A percentile compares a stretch with the other conserved stretches of the same genome.
phyloP scores from a whole-genome alignment of 2,888 invertebrate species.

The Melieria omissa region DNA sequence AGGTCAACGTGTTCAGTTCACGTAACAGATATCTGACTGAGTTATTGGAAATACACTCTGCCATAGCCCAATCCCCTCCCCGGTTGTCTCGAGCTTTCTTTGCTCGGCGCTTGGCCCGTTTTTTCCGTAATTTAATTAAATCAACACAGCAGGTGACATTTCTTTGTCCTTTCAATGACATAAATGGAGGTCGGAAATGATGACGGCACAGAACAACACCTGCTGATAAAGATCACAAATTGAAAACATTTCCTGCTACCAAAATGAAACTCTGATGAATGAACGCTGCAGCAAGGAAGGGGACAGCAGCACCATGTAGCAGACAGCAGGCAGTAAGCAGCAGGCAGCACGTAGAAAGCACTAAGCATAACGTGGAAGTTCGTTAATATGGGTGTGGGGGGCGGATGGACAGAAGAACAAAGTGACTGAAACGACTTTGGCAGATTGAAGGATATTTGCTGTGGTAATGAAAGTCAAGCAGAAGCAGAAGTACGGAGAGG shows the following conservation, averaged over 20 bases:
- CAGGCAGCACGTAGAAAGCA: no score
- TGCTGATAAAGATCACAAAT: conserved; percentile 64
- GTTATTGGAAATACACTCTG: no score
- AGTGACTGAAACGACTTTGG: conserved; percentile 4
- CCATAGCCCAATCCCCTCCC: no score
- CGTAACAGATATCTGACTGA: no score
- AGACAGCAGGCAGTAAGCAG: not conserved
- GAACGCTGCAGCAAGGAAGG: conserved; percentile 11
- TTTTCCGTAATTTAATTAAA: conserved; percentile 59
- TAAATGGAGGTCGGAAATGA: conserved; percentile 24
- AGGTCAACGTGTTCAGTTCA: no score
- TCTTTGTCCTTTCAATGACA: conserved; percentile 19
- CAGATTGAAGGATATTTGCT: conserved; percentile 17
- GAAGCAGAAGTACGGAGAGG: no score
- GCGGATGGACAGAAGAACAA: conserved; percentile 1
- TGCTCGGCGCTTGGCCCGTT: conserved; percentile 35
- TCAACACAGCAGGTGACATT: conserved; percentile 52
- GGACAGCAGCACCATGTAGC: not conserved
- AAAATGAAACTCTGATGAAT: conserved; percentile 12
- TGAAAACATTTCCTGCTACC: conserved; percentile 45
- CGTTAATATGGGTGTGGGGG: no score
- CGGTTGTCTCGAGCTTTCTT: no score
- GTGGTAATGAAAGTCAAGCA: conserved; percentile 5
- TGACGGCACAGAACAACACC: conserved; percentile 51
- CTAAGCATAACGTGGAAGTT: no score